Percentiles rank a stretch among this genome's conserved stretches.
phyloP scores from a whole-genome alignment of 2,888 invertebrate species.

The Agonopterix arenella region DNA sequence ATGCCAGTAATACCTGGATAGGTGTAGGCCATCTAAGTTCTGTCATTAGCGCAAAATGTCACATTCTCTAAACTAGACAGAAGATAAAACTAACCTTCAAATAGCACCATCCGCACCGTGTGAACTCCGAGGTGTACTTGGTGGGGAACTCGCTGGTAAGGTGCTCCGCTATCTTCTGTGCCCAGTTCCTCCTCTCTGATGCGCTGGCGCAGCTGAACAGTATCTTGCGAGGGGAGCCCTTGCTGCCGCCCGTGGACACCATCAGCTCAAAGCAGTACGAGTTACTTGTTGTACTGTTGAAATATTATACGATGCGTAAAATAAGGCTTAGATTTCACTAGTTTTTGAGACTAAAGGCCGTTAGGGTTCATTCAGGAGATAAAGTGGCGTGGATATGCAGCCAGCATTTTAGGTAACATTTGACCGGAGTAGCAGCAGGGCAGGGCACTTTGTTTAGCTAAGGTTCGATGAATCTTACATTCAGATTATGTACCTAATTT shows the following conservation, averaged over 20 bases:
- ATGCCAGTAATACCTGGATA: too few species aligned
- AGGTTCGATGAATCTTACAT: too few species aligned
- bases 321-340: too few species aligned
- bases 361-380: too few species aligned
- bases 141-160: slow-evolving; percentile 79
- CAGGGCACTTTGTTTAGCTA: too few species aligned
- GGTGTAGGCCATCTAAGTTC: too few species aligned
- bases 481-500: too few species aligned
- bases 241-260: slow-evolving; percentile 45
- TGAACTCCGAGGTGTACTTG: slow-evolving; percentile 83
- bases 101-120: slow-evolving; percentile 89
- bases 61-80: too few species aligned
- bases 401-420: too few species aligned
- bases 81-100: slow-evolving; percentile 73
- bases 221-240: slow-evolving; percentile 65
- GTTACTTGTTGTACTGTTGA: slow-evolving; percentile 67
- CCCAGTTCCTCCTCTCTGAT: slow-evolving; percentile 80
- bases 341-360: too few species aligned
- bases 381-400: neutral
- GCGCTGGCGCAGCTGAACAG: slow-evolving; percentile 75
- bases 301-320: neutral
- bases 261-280: slow-evolving; percentile 80
- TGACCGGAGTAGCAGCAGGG: too few species aligned
- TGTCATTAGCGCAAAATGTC: too few species aligned
- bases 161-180: slow-evolving; percentile 86